Percentiles rank a stretch among this genome's conserved stretches.
These are phyloP conservation scores for Cylloceria caligata DNA, from an alignment of 2,888 invertebrate species.

Conservation along the genomic window DNA sequence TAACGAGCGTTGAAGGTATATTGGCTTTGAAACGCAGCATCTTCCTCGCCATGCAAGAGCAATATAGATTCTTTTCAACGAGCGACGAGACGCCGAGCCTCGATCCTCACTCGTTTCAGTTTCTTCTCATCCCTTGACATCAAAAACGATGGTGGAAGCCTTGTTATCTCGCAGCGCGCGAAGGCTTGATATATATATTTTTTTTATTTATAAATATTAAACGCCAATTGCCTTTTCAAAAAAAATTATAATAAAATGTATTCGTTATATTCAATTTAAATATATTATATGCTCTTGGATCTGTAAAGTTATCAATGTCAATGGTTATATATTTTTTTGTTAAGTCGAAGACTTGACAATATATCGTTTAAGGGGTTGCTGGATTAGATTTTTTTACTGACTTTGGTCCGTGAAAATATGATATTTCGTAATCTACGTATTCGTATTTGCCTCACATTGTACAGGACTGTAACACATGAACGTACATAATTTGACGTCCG, in stretches of 20 bases:
- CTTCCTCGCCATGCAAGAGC: not conserved
- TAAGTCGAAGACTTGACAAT: not conserved
- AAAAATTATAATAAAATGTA: not conserved
- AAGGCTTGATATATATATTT: too few species aligned
- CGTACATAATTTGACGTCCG: too few species aligned
- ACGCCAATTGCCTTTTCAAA: not conserved
- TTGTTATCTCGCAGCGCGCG: too few species aligned
- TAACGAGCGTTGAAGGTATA: constrained; percentile 61
- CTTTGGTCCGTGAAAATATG: too few species aligned
- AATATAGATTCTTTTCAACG: not conserved
- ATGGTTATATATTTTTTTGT: not conserved
- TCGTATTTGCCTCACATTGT: too few species aligned
- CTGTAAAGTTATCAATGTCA: not conserved
- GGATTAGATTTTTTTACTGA: too few species aligned
- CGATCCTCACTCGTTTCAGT: not conserved
- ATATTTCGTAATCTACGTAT: too few species aligned
- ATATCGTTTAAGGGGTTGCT: too few species aligned
- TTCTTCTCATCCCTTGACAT: not conserved
- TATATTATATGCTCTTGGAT: too few species aligned
- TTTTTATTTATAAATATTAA: not conserved
- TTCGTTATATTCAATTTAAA: too few species aligned
- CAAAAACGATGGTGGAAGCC: not conserved
- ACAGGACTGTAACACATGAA: too few species aligned
- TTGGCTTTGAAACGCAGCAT: constrained; percentile 11
- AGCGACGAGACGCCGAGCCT: not conserved